Evolutionary conservation across 2,113 vertebrate genomes (phyloP).

Genomic region (Hemiprocne comata): DNA sequence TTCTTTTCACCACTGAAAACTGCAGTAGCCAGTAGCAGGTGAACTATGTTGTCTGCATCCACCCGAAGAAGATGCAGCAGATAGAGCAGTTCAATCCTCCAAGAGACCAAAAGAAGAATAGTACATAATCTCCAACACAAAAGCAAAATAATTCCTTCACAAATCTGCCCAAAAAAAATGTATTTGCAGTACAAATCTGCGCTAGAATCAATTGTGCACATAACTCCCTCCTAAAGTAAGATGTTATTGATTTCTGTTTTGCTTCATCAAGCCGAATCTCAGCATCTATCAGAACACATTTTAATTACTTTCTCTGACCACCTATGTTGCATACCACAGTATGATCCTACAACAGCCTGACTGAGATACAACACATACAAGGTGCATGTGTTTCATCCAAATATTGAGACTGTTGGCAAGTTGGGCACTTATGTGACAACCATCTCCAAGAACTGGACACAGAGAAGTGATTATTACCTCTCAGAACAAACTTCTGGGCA

Average conservation of each 20-base stretch:
- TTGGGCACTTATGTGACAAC: not conserved
- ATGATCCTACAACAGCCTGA: not conserved
- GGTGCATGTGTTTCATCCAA: not conserved
- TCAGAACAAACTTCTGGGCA: not conserved
- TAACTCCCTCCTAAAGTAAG: not conserved
- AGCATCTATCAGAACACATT: not conserved
- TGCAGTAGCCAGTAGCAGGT: not conserved
- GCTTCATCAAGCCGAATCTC: not conserved
- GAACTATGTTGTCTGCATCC: not conserved
- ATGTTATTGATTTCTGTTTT: not conserved
- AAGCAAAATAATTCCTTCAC: not conserved
- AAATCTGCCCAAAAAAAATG: not conserved
- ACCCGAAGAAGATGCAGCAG: not conserved
- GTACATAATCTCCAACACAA: not conserved
- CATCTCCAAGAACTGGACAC: not conserved
- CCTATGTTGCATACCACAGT: not conserved
- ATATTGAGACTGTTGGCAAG: not conserved
- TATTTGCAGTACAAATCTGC: not conserved
- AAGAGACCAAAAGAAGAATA: not conserved
- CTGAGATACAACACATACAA: not conserved
- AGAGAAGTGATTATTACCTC: not conserved
- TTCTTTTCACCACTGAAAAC: not conserved
- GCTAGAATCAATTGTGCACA: not conserved
- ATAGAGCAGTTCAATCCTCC: not conserved
- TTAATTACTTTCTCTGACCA: not conserved